Conservation (phyloP, 2,797 vertebrate species). For the Ctenopoma multispine region DNA sequence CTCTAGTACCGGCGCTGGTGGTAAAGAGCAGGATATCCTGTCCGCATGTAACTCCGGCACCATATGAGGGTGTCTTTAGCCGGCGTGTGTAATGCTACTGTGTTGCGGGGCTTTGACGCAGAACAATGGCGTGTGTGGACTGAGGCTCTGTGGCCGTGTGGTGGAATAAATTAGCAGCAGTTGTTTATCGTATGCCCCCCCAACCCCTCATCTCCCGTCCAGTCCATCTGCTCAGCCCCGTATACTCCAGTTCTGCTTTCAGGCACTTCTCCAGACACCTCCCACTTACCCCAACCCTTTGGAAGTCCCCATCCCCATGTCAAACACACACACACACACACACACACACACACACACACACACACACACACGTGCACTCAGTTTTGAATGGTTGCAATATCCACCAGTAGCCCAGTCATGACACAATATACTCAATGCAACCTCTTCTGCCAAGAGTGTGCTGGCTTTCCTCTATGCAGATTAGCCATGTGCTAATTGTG, state of each 20-base stretch:
- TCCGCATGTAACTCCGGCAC: neutral
- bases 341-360: slow-evolving; percentile 22
- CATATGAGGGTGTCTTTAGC: slow-evolving; percentile 28
- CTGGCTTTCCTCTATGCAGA: slow-evolving; percentile 94
- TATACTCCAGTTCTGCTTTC: slow-evolving; percentile 83
- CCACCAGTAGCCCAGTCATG: slow-evolving; percentile 73
- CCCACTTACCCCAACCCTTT: slow-evolving; percentile 35
- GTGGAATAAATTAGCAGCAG: slow-evolving; percentile 83
- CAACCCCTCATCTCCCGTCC: neutral
- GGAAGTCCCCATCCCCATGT: slow-evolving; percentile 61
- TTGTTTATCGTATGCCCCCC: slow-evolving; percentile 88
- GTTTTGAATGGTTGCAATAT: slow-evolving; percentile 65
- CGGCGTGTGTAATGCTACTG: slow-evolving; percentile 33
- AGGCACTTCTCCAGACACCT: slow-evolving; percentile 79
- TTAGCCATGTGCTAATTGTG: slow-evolving; percentile 96
- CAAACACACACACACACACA: slow-evolving; percentile 9
- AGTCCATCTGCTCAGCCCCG: slow-evolving; percentile 88
- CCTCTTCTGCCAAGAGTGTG: slow-evolving; percentile 87
- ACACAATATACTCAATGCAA: slow-evolving; percentile 87
- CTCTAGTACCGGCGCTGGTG: neutral
- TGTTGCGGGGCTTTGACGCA: slow-evolving; percentile 67
- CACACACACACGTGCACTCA: slow-evolving; percentile 36
- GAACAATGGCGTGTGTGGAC: slow-evolving; percentile 70
- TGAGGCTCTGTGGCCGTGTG: slow-evolving; percentile 71
- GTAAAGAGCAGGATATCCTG: slow-evolving; percentile 20